phyloP scores from a whole-genome alignment of 2,797 vertebrate genomes.

The Tauraco hartlaubi region DNA sequence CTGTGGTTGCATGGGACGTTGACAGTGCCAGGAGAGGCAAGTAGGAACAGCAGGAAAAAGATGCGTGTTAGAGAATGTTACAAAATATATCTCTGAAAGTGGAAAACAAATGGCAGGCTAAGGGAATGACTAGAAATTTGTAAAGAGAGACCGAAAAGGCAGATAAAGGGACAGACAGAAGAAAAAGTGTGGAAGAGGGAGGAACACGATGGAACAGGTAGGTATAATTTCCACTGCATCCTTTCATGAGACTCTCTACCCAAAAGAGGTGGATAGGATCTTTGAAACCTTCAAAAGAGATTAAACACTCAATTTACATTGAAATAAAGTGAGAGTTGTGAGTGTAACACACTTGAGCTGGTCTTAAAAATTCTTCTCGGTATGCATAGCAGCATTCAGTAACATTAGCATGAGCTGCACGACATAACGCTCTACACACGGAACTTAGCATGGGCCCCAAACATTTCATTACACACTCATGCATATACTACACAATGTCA shows the following conservation, averaged over 20 bases:
- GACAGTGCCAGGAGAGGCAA: background rate
- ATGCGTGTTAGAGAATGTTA: background rate
- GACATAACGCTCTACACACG: conserved; percentile 15
- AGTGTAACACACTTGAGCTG: background rate
- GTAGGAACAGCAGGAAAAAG: background rate
- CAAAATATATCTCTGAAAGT: background rate
- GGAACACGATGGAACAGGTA: background rate
- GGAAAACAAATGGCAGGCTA: background rate
- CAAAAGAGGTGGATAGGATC: background rate
- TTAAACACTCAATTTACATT: background rate
- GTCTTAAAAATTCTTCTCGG: conserved; percentile 3
- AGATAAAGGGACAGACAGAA: background rate
- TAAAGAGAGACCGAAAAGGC: background rate
- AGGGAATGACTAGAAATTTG: background rate
- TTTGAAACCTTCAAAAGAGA: background rate
- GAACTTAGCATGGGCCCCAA: background rate
- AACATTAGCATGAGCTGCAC: background rate
- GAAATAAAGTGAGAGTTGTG: background rate
- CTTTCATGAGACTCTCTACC: background rate
- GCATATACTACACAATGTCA: background rate
- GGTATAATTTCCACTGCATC: background rate
- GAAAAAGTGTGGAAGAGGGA: background rate
- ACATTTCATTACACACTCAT: background rate
- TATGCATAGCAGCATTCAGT: background rate
- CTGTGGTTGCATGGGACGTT: background rate